Evolutionary conservation across 2,888 invertebrate genomes (phyloP).

Genomic region (Macaria liturata): DNA sequence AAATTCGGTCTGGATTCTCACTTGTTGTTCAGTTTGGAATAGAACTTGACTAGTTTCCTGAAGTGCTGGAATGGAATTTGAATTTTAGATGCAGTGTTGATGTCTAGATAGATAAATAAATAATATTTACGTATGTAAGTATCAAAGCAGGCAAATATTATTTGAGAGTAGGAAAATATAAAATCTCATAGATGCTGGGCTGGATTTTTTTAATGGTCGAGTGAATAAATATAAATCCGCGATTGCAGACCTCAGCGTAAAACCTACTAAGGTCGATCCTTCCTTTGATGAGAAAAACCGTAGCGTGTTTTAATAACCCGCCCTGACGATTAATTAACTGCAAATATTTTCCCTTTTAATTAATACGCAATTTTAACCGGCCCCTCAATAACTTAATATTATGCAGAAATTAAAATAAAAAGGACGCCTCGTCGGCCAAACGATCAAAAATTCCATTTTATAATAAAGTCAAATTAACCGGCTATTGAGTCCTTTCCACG

Average conservation of each 20-base stretch:
- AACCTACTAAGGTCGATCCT: neutral
- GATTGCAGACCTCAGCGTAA: neutral
- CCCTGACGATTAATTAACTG: conserved; percentile 20
- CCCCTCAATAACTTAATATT: conserved; percentile 16
- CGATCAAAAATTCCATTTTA: conserved; percentile 27
- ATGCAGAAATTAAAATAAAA: conserved; percentile 22
- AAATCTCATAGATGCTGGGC: too few relatives aligned
- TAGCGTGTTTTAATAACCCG: conserved; percentile 11
- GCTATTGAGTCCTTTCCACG: conserved; percentile 16
- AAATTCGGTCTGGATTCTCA: conserved; percentile 39
- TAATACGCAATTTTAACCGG: conserved; percentile 20
- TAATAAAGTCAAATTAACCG: conserved; percentile 24
- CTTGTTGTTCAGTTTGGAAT: conserved; percentile 6
- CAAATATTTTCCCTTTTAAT: conserved; percentile 23
- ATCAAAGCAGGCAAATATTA: too few relatives aligned
- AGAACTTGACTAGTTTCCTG: neutral
- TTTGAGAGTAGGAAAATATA: too few relatives aligned
- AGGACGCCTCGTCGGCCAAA: conserved; percentile 5
- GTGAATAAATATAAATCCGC: too few relatives aligned
- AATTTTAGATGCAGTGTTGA: too few relatives aligned
- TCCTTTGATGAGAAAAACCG: conserved; percentile 4
- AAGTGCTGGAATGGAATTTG: too few relatives aligned
- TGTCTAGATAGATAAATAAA: too few relatives aligned
- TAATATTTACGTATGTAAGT: too few relatives aligned
- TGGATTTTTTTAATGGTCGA: too few relatives aligned